Conservation (phyloP, 1,140 invertebrate genomes). For the Heliconius himera region DNA sequence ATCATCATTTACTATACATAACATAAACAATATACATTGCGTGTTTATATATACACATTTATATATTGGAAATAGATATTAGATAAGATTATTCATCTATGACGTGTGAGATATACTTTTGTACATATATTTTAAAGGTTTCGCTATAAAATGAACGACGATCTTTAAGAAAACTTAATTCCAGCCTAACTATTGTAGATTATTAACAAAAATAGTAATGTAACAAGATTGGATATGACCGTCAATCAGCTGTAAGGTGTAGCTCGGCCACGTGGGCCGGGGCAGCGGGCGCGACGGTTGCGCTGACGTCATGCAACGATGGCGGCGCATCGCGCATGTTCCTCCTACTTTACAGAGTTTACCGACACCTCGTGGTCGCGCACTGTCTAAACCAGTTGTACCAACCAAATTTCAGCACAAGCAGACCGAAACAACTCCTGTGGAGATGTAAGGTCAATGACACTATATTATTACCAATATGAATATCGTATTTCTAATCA, state of each 20-base stretch:
- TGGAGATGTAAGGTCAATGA: slow-evolving; percentile 62
- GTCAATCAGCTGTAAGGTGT: slow-evolving; percentile 61
- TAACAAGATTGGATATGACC: neutral
- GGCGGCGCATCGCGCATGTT: slow-evolving; percentile 48
- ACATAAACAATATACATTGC: neutral
- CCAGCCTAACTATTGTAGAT: neutral
- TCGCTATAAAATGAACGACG: neutral
- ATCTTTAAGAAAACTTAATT: neutral
- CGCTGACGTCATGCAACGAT: slow-evolving; percentile 65
- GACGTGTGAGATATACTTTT: neutral
- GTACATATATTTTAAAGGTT: neutral
- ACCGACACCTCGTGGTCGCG: slow-evolving; percentile 56
- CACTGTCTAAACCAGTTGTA: slow-evolving; percentile 70
- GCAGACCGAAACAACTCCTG: slow-evolving; percentile 65
- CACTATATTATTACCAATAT: slow-evolving; percentile 38
- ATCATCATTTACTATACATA: slow-evolving; percentile 2
- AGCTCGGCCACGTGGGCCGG: slow-evolving; percentile 64
- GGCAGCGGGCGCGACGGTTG: slow-evolving; percentile 51
- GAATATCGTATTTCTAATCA: slow-evolving; percentile 15
- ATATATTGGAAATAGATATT: neutral
- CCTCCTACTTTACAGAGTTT: slow-evolving; percentile 46
- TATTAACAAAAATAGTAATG: neutral
- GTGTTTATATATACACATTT: neutral
- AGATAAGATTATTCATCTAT: neutral
- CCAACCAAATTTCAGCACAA: slow-evolving; percentile 73